Evolutionary conservation across 2,113 vertebrate genomes (phyloP), one percentile per base, ranked within the genome.

Genomic region (Onychorhynchus coronatus): DNA sequence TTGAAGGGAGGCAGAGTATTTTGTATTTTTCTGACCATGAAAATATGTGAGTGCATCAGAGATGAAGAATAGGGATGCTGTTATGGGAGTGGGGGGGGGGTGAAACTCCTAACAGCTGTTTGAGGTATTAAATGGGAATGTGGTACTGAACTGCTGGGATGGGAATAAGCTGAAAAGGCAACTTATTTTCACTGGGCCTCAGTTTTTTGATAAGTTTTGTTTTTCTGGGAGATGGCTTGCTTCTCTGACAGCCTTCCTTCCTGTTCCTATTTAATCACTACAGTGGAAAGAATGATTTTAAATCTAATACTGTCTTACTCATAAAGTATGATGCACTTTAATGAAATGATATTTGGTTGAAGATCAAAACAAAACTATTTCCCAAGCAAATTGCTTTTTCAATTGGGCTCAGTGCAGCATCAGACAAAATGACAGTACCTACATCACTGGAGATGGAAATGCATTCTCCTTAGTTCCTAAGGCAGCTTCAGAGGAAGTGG

Each of bases 331-430:
- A 76, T 89, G 61, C 39, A 66, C 75, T 88, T 74, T 31, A 94
- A 71, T 85, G 72, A 95, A 89, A 75, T 52, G 35, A n/a, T 68
- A 50, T 78, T 96, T 88, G 67, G 55, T 78, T 59, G 92, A 88
- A 83, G 94, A 89, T 96, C 94, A 97, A 96, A 97, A 79, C 87
- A 88, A 71, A 94, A 63, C 41, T 83, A 33, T 86, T 93, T 95
- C 66, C 53, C 31, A 75, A 90, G 91, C 72, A 89, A 94, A 94
- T 97, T 94, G 91, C 73, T 88, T 95, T 95, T 96, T 74, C 83
- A 83, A 10, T 86, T 88, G 41, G 62, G 14, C 46, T 90, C 78
- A 58, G 52, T 80, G 55, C 62, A 81, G 75, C 56, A 93, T 96
- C 88, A 96, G 93, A 91, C 47, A 46, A 89, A 89, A 91, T 66